Percentiles rank a stretch among this genome's conserved stretches.
phyloP scores from a whole-genome alignment of 2,888 invertebrate species.

The Drosophila koepferae region DNA sequence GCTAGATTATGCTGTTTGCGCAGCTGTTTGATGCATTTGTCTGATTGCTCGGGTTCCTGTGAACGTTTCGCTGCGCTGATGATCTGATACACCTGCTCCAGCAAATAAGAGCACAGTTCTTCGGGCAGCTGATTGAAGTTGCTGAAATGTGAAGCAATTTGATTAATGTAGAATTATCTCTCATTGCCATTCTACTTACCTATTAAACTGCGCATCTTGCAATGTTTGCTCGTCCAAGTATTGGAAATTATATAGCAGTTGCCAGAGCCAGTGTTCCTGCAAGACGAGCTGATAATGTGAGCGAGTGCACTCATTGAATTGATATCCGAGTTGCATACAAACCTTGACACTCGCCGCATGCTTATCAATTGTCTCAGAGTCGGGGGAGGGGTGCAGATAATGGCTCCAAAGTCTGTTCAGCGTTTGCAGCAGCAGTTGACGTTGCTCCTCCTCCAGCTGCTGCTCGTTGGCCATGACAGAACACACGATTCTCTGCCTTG shows the following conservation, averaged over 20 bases:
- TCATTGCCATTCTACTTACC: slow-evolving; percentile 44
- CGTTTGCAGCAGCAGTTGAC: slow-evolving; percentile 73
- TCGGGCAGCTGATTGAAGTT: slow-evolving; percentile 83
- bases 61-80: slow-evolving; percentile 82
- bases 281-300: slow-evolving; percentile 22
- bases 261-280: slow-evolving; percentile 81
- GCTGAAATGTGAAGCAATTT: slow-evolving; percentile 53
- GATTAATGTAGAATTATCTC: background rate
- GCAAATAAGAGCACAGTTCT: slow-evolving; percentile 82
- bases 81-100: slow-evolving; percentile 83
- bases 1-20: slow-evolving; percentile 81
- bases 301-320: slow-evolving; percentile 7
- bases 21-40: slow-evolving; percentile 65
- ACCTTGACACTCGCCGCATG: slow-evolving; percentile 75
- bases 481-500: slow-evolving; percentile 31
- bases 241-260: slow-evolving; percentile 82
- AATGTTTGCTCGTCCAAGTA: slow-evolving; percentile 66
- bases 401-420: slow-evolving; percentile 80
- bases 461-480: slow-evolving; percentile 56
- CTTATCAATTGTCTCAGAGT: slow-evolving; percentile 55
- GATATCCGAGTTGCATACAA: slow-evolving; percentile 56
- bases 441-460: slow-evolving; percentile 47
- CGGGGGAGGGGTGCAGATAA: slow-evolving; percentile 69
- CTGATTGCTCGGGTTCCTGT: slow-evolving; percentile 53
- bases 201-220: slow-evolving; percentile 68